A percentile compares a stretch with the other conserved stretches of the same genome.
These are phyloP conservation scores for Artibeus lituratus DNA, from an alignment of 2,797 vertebrate species.

Conservation along the genomic window DNA sequence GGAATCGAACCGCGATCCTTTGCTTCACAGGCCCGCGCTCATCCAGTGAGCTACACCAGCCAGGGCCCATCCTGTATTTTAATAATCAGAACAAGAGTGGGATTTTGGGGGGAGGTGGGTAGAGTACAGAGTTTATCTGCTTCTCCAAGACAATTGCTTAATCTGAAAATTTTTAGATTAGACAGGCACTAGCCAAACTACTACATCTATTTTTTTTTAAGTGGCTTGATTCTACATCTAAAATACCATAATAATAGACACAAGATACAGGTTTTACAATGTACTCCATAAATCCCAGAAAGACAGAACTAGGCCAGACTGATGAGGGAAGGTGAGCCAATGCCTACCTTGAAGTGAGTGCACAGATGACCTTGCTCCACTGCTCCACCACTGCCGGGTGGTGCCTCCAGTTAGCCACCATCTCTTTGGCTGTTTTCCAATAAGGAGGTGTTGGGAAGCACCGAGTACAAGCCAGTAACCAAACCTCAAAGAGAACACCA, in stretches of 20 bases:
- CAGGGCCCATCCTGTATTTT: not conserved
- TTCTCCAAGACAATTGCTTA: constrained; percentile 3
- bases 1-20: too few species aligned
- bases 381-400: constrained; percentile 93
- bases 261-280: not conserved
- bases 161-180: constrained; percentile 28
- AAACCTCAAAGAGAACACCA: constrained; percentile 93
- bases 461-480: constrained; percentile 91
- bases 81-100: not conserved
- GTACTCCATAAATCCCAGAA: not conserved
- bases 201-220: constrained; percentile 18
- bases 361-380: constrained; percentile 92
- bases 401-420: constrained; percentile 95
- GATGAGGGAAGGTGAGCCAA: not conserved
- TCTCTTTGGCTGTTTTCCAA: constrained; percentile 95
- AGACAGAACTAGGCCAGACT: not conserved
- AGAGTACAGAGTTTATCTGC: not conserved
- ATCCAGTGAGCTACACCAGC: too few species aligned
- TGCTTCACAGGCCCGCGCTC: too few species aligned
- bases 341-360: constrained; percentile 92
- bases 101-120: not conserved
- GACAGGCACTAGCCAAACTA: not conserved
- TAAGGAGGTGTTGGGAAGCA: constrained; percentile 94
- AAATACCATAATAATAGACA: not conserved
- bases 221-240: not conserved